Percentiles rank a stretch among this genome's conserved stretches.
Evolutionary conservation across 1,140 invertebrate species (phyloP).

Genomic region (Eriosoma lanigerum): DNA sequence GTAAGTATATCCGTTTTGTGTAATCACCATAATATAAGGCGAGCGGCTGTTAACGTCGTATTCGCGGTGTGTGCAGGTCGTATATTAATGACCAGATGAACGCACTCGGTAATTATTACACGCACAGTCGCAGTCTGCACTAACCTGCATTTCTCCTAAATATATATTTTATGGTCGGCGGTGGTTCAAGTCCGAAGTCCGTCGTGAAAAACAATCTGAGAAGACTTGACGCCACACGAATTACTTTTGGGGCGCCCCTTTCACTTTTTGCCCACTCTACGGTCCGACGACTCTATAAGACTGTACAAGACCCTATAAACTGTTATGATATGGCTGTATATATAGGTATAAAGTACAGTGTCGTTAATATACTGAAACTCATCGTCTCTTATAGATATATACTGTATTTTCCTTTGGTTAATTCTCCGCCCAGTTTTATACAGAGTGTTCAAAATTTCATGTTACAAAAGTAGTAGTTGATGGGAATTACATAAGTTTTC

Average conservation of each 20-base stretch:
- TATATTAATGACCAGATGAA: constrained; percentile 31
- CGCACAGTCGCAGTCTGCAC: constrained; percentile 15
- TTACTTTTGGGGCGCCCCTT: constrained; percentile 9
- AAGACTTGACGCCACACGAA: constrained; percentile 18
- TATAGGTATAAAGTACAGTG: constrained; percentile 17
- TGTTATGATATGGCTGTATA: background rate
- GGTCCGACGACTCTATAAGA: background rate
- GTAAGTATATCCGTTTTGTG: constrained; percentile 44
- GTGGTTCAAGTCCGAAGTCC: constrained; percentile 2
- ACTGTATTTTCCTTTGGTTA: background rate
- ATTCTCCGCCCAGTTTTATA: background rate
- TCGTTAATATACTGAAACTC: constrained; percentile 10
- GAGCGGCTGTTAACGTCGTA: constrained; percentile 46
- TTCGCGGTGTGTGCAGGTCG: constrained; percentile 28
- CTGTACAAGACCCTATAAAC: background rate
- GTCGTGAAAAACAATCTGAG: constrained; percentile 39
- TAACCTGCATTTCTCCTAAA: too few relatives aligned
- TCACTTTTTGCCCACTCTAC: background rate
- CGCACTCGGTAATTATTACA: constrained; percentile 40
- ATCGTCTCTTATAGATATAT: constrained; percentile 17
- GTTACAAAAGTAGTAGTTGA: too few relatives aligned
- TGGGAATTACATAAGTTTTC: too few relatives aligned
- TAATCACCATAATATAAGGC: constrained; percentile 35
- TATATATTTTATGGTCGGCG: background rate
- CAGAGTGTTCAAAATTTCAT: too few relatives aligned